These are phyloP conservation scores for Sphenodon punctatus DNA, from an alignment of 2,797 vertebrate species.

Conservation along the genomic window DNA sequence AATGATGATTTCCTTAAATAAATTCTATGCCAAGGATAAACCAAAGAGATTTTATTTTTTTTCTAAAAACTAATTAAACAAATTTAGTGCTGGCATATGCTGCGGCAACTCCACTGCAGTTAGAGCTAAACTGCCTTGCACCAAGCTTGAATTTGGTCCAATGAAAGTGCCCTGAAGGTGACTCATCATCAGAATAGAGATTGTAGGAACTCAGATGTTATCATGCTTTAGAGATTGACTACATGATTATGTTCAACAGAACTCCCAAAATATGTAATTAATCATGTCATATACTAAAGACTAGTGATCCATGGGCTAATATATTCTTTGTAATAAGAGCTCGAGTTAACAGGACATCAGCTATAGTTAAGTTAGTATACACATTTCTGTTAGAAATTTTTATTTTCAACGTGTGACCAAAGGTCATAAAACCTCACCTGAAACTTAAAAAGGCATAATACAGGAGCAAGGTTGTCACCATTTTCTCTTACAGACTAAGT, in stretches of 20 bases:
- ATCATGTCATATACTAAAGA: not conserved
- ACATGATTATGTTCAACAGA: slow-evolving; percentile 1
- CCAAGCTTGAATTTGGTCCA: not conserved
- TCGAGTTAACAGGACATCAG: not conserved
- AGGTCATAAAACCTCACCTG: not conserved
- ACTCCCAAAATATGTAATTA: not conserved
- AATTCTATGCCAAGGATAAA: not conserved
- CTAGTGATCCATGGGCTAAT: not conserved
- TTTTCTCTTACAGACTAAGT: not conserved
- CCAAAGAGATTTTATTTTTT: not conserved
- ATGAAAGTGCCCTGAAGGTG: not conserved
- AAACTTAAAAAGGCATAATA: not conserved
- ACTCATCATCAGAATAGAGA: not conserved
- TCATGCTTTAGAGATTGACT: not conserved
- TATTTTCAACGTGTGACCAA: not conserved
- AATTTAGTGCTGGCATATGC: not conserved
- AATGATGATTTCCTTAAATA: not conserved
- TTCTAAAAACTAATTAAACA: not conserved
- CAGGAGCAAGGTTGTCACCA: not conserved
- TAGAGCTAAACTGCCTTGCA: not conserved
- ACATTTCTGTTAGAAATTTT: not conserved
- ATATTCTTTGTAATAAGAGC: not conserved
- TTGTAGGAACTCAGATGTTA: not conserved
- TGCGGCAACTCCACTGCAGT: not conserved
- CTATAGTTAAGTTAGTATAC: not conserved